phyloP scores from a whole-genome alignment of 2,797 vertebrate genomes.

The Clarias fuscus region DNA sequence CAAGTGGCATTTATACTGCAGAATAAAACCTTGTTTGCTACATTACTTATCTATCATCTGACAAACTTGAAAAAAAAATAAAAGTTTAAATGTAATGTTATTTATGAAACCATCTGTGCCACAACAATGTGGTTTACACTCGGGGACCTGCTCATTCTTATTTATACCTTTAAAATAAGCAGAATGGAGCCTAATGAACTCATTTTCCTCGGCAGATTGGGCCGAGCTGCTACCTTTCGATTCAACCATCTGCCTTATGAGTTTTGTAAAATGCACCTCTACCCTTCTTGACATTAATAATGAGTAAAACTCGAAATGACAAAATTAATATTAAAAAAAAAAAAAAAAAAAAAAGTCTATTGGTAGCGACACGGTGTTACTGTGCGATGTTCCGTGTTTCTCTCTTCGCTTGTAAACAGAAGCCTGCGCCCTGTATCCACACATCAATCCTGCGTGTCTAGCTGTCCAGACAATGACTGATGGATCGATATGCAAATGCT shows the following conservation, averaged over 20 bases:
- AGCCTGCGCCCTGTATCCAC: neutral
- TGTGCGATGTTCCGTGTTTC: conserved; percentile 3
- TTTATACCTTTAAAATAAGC: conserved; percentile 33
- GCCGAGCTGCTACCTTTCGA: conserved; percentile 31
- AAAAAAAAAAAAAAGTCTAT: conserved; percentile 21
- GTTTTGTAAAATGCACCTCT: conserved; percentile 10
- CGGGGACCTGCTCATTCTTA: neutral
- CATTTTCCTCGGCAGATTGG: conserved; percentile 12
- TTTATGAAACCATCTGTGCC: conserved; percentile 36
- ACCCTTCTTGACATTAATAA: conserved; percentile 11
- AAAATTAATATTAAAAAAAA: conserved; percentile 15
- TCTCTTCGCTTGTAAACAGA: neutral
- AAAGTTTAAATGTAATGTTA: neutral
- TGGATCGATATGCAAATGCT: conserved; percentile 51
- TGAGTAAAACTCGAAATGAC: conserved; percentile 23
- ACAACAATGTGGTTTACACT: neutral
- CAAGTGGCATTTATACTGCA: neutral
- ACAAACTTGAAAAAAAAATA: conserved; percentile 25
- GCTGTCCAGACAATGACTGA: conserved; percentile 36
- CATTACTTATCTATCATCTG: conserved; percentile 8
- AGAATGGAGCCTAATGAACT: conserved; percentile 19
- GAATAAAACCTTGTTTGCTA: neutral
- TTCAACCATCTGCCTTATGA: conserved; percentile 34
- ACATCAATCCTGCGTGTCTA: conserved; percentile 30
- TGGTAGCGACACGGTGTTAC: neutral